phyloP scores from a whole-genome alignment of 2,888 invertebrate genomes.

The Tridacna gigas region DNA sequence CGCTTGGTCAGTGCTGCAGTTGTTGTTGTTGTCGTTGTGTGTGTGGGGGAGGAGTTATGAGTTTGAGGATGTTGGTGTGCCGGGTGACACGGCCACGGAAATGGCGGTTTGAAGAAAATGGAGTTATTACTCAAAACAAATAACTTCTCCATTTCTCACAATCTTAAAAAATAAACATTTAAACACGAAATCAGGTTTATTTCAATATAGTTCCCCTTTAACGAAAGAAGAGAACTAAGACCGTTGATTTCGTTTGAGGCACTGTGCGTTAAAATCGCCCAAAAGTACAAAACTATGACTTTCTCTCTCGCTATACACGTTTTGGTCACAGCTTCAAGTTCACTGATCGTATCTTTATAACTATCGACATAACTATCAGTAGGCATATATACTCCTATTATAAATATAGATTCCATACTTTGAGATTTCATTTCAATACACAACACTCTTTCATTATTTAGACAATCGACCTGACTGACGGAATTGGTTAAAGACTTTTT shows the following conservation, averaged over 20 bases:
- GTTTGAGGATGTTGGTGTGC: no score
- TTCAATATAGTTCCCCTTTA: no score
- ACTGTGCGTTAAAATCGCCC: constrained; percentile 1
- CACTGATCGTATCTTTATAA: background rate
- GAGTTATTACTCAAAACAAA: no score
- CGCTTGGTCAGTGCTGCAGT: no score
- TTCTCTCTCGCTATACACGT: background rate
- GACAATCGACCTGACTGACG: background rate
- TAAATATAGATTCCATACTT: background rate
- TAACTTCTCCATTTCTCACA: no score
- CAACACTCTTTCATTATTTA: background rate
- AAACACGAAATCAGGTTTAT: no score
- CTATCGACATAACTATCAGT: background rate
- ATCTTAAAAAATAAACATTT: no score
- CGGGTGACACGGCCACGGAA: no score
- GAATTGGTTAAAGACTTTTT: background rate
- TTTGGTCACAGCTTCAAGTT: background rate
- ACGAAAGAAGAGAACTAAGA: background rate
- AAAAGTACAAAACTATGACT: background rate
- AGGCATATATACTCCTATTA: constrained; percentile 12
- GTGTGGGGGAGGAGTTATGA: no score
- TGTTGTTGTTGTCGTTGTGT: no score
- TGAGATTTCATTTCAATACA: no score
- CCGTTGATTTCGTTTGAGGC: background rate
- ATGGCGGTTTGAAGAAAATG: no score